Percentiles rank a stretch among this genome's conserved stretches.
Evolutionary conservation across 2,113 vertebrate genomes (phyloP).

Genomic region (Cottus gobio): DNA sequence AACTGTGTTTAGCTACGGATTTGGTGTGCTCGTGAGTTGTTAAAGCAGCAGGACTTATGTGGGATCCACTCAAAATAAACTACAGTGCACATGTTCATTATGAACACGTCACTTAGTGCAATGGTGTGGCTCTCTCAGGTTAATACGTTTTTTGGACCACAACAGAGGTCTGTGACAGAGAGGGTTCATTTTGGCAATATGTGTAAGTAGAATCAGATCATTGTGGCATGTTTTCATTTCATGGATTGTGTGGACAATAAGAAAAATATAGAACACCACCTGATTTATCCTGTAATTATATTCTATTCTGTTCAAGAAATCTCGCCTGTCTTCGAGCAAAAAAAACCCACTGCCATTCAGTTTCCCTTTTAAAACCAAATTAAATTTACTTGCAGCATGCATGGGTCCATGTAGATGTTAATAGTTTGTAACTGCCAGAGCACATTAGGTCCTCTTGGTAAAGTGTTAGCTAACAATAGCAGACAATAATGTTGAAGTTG

Average conservation of each 20-base stretch:
- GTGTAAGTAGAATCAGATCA: background rate
- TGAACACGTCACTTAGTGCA: background rate
- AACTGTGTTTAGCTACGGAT: background rate
- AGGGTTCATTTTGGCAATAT: background rate
- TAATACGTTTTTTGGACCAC: background rate
- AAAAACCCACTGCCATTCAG: background rate
- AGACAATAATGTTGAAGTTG: background rate
- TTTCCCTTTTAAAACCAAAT: background rate
- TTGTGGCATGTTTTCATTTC: background rate
- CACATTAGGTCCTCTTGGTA: background rate
- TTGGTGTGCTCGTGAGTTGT: background rate
- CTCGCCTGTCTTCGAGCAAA: background rate
- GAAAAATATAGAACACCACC: background rate
- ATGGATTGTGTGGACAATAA: background rate
- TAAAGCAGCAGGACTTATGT: background rate
- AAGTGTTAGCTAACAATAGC: background rate
- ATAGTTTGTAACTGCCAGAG: too few relatives aligned
- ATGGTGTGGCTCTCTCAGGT: too few relatives aligned
- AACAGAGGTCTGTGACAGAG: background rate
- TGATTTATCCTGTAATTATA: background rate
- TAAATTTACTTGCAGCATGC: background rate
- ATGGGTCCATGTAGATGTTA: too few relatives aligned
- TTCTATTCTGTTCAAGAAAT: background rate
- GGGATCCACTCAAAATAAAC: background rate
- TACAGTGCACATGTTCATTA: background rate